Base-by-base conservation (phyloP, 2,797 vertebrate species). In the Girardinus metallicus region DNA sequence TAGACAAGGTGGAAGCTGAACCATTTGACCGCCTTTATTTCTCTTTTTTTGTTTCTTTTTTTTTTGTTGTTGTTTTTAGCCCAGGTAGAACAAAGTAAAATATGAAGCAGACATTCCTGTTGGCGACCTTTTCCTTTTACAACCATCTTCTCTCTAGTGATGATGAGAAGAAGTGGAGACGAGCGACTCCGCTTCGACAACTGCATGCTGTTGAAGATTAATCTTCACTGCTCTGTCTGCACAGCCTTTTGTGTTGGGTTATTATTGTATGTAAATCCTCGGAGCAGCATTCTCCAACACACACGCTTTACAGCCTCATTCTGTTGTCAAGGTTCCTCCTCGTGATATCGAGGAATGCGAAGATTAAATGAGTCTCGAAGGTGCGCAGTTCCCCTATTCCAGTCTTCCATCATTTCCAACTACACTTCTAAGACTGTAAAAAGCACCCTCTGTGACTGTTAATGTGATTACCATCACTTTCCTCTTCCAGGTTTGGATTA, bases 381-480 rank as follows among this genome's bases (percentile, higher is more conserved):
- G 74, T 77, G 66, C n/a, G 23, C 0, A 1, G 15, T 44, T 77
- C 76, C 64, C 43, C 31, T 73, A 49, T 1, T 73, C 62, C 78
- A 74, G 80, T 78, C 83, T 73, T 57, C 77, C 71, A 75, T 83
- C 55, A 26, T 79, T 76, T 53, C 77, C 83, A 53, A 47, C 36
- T 73, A 78, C 18, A 49, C 74, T 46, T 51, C 68, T 18, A 46
- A 46, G 68, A 46, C 26, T 26, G 57, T 64, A 74, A 84, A 51
- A 70, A 60, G 83, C 7, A 29, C 31, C 64, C 73, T 88, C 79
- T 47, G 76, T 68, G 41, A 1, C 73, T 34, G 75, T 74, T 86
- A 83, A 88, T 84, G 81, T 66, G 79, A 89, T 91, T 83, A 86
- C 60, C 86, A 75, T 81, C 79, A 79, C 82, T 74, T 85, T 82